A percentile compares a stretch with the other conserved stretches of the same genome.
Conservation (phyloP, 2,888 invertebrate genomes). For the Pocota personata region DNA sequence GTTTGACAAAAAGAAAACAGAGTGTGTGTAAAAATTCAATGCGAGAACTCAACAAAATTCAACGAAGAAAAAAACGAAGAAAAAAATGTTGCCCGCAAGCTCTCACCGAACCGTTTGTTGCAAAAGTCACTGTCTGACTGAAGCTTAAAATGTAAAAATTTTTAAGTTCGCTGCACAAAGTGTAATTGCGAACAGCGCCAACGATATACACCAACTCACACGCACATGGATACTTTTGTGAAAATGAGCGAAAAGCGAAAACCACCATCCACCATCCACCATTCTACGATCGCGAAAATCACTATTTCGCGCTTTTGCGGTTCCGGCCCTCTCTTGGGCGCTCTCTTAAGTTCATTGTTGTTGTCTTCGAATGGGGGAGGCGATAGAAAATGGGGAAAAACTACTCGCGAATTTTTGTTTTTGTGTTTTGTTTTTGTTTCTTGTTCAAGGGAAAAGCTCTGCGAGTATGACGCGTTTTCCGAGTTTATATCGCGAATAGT, state of each 20-base stretch:
- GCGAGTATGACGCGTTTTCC: background rate
- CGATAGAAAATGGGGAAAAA: conserved; percentile 57
- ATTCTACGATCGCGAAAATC: conserved; percentile 50
- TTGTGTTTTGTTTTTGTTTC: background rate
- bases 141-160: conserved; percentile 72
- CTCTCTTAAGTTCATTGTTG: conserved; percentile 48
- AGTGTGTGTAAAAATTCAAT: conserved; percentile 69
- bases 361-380: background rate
- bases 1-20: conserved; percentile 55
- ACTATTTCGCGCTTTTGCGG: conserved; percentile 26
- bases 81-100: conserved; percentile 72
- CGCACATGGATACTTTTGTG: conserved; percentile 45
- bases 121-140: conserved; percentile 74
- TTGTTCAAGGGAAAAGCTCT: conserved; percentile 55
- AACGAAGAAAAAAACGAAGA: conserved; percentile 72
- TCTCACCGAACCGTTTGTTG: conserved; percentile 72
- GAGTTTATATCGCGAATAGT: no score
- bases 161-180: conserved; percentile 67
- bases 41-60: conserved; percentile 73
- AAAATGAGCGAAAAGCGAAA: conserved; percentile 72
- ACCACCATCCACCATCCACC: background rate
- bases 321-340: background rate
- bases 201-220: conserved; percentile 13
- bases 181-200: conserved; percentile 57
- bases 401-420: conserved; percentile 26